Evolutionary conservation across 2,113 vertebrate genomes (phyloP).

Genomic region (Xiphias gladius): DNA sequence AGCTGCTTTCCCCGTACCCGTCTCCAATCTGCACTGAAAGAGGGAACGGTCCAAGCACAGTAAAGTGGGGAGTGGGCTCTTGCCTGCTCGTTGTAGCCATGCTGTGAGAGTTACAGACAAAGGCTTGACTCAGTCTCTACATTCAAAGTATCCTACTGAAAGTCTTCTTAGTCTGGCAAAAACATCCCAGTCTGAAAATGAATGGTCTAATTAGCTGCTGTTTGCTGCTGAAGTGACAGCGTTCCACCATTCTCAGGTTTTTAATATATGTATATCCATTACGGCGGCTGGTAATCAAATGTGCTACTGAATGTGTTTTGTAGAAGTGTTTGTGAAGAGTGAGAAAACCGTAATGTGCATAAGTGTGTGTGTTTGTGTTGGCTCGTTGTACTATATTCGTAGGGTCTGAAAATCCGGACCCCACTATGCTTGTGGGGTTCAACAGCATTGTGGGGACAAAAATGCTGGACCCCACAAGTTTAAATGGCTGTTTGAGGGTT

Average conservation of each 20-base stretch:
- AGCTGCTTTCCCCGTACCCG: too few species aligned
- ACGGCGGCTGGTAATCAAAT: background rate
- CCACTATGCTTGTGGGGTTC: too few species aligned
- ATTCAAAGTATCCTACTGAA: background rate
- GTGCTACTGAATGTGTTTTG: background rate
- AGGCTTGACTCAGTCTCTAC: background rate
- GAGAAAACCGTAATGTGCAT: background rate
- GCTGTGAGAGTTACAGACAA: constrained; percentile 32
- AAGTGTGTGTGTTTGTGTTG: background rate
- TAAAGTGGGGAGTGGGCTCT: too few species aligned
- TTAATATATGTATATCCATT: background rate
- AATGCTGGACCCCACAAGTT: too few species aligned
- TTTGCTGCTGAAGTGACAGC: constrained; percentile 8
- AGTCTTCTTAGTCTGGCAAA: constrained; percentile 10
- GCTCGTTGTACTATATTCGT: too few species aligned
- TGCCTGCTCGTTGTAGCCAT: too few species aligned
- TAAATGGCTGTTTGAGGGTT: too few species aligned
- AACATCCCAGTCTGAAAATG: constrained; percentile 5
- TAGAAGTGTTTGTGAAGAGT: background rate
- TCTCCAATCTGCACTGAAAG: too few species aligned
- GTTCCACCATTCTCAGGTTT: background rate
- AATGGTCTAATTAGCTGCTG: constrained; percentile 3
- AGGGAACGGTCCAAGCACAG: too few species aligned
- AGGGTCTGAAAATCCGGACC: too few species aligned
- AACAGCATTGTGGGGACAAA: too few species aligned